A percentile compares a stretch with the other conserved stretches of the same genome.
Evolutionary conservation across 2,113 vertebrate genomes (phyloP).

Genomic region (Phaethornis superciliosus): DNA sequence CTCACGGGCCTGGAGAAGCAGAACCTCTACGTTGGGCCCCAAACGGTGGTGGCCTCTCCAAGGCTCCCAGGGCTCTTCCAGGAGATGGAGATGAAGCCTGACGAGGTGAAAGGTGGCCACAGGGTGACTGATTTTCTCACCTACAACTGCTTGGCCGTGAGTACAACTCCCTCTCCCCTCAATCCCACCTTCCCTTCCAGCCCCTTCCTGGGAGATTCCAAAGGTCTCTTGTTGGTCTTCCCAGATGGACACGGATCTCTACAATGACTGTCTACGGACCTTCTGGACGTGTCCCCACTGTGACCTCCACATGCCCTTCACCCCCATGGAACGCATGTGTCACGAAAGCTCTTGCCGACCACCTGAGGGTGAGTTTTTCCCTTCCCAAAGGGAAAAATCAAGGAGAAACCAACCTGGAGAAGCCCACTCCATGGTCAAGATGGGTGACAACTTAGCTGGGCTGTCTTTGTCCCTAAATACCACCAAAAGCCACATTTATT

Average conservation of each 20-base stretch:
- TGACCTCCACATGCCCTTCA: constrained; percentile 86
- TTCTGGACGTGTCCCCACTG: constrained; percentile 94
- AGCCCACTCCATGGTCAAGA: not conserved
- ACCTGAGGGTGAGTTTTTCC: not conserved
- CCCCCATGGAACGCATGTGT: constrained; percentile 87
- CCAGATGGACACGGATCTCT: constrained; percentile 85
- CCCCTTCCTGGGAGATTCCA: not conserved
- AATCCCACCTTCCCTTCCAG: too few species aligned
- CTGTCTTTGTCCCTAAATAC: not conserved
- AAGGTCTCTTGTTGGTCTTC: accelerated
- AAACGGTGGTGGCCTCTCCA: not conserved
- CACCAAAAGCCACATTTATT: not conserved
- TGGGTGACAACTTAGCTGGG: not conserved
- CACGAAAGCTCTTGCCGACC: constrained; percentile 82
- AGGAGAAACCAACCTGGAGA: not conserved
- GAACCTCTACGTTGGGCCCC: constrained; percentile 89
- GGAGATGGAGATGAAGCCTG: constrained; percentile 68
- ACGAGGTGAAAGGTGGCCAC: constrained; percentile 88
- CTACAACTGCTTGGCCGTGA: constrained; percentile 91
- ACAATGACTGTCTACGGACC: constrained; percentile 87
- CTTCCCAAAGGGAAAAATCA: accelerated
- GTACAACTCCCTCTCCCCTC: not conserved
- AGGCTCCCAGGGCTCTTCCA: constrained; percentile 75
- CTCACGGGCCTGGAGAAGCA: constrained; percentile 83
- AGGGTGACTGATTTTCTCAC: constrained; percentile 83